A percentile compares a stretch with the other conserved stretches of the same genome.
phyloP scores from a whole-genome alignment of 2,113 vertebrate species.

The Pachyramphus minor region DNA sequence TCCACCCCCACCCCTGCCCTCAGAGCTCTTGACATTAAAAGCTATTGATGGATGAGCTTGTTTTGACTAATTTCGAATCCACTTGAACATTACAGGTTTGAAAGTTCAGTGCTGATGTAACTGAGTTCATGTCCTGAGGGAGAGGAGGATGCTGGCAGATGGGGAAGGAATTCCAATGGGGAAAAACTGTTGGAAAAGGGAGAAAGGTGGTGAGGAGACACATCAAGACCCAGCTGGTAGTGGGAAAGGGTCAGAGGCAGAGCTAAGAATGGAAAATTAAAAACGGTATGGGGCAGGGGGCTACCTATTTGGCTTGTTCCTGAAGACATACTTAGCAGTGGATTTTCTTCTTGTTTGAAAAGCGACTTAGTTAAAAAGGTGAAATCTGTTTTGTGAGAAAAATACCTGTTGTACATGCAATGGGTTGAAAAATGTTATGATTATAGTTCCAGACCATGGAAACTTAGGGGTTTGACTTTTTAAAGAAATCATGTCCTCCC shows the following conservation, averaged over 20 bases:
- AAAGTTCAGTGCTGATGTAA: constrained; percentile 40
- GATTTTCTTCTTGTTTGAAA: background rate
- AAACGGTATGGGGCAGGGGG: too few relatives aligned
- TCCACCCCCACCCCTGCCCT: background rate
- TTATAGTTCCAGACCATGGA: background rate
- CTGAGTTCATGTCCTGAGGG: background rate
- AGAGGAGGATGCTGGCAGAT: background rate
- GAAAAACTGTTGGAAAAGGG: background rate
- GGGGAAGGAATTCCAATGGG: background rate
- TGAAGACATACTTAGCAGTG: background rate
- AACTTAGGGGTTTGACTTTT: background rate
- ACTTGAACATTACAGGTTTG: background rate
- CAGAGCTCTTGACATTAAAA: constrained; percentile 36
- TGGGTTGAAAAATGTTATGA: background rate
- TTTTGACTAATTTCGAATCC: constrained; percentile 23
- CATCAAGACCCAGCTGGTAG: background rate
- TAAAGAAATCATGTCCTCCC: background rate
- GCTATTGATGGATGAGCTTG: constrained; percentile 28
- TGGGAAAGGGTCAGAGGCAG: background rate
- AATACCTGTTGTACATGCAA: background rate
- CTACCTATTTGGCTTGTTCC: background rate
- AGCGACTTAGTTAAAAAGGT: background rate
- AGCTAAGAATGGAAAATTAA: background rate
- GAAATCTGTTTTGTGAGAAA: background rate
- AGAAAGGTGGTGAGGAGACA: background rate